Evolutionary conservation across 2,888 invertebrate genomes (phyloP).

Genomic region (Pterobdella sp.): DNA sequence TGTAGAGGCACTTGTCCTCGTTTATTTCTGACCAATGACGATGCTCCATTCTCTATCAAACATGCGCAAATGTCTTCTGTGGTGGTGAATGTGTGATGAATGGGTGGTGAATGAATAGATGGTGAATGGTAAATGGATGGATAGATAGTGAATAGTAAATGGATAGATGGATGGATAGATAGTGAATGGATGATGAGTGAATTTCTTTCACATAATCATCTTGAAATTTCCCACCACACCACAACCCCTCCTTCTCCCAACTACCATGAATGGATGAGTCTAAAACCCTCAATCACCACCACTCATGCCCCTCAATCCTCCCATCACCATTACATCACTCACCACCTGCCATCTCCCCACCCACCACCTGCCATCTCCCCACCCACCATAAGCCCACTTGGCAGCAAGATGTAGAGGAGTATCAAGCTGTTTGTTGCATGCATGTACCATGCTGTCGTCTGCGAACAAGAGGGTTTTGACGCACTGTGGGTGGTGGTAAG

Average conservation of each 20-base stretch:
- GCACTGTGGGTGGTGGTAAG: constrained; percentile 46
- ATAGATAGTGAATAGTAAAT: neutral
- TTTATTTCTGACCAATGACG: constrained; percentile 42
- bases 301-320: neutral
- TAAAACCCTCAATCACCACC: neutral
- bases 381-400: constrained; percentile 46
- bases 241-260: neutral
- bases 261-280: too few species aligned
- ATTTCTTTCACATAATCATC: too few species aligned
- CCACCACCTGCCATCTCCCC: neutral
- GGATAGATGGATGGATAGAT: too few species aligned
- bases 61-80: constrained; percentile 36
- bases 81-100: neutral
- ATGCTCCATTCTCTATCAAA: constrained; percentile 46
- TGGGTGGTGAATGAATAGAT: neutral
- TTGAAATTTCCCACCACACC: neutral
- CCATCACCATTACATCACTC: neutral
- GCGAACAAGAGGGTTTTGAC: constrained; percentile 49
- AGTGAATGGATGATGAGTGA: neutral
- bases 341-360: neutral
- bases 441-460: constrained; percentile 43
- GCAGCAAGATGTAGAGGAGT: constrained; percentile 50
- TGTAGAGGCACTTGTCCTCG: constrained; percentile 44
- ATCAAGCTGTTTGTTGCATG: constrained; percentile 46
- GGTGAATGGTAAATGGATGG: neutral